phyloP scores from a whole-genome alignment of 2,888 invertebrate genomes.

The Ochropleura leucogaster region DNA sequence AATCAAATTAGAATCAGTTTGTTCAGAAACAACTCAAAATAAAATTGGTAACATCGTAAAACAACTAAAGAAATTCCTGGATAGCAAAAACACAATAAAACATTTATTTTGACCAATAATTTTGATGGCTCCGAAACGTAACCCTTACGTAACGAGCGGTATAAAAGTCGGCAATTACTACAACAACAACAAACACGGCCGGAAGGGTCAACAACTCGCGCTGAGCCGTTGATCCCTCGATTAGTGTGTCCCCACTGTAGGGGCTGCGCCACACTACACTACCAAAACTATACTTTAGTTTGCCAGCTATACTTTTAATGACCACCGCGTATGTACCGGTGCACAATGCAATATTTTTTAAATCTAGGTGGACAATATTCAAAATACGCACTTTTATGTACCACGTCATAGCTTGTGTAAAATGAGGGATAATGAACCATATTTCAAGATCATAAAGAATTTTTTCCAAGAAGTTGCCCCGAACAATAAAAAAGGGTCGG shows the following conservation, averaged over 20 bases:
- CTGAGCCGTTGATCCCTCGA: constrained; percentile 35
- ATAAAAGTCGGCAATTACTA: constrained; percentile 50
- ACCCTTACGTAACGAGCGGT: constrained; percentile 37
- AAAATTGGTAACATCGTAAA: neutral
- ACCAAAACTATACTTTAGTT: constrained; percentile 16
- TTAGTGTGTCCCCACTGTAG: constrained; percentile 35
- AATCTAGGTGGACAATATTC: no score
- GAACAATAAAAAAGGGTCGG: no score
- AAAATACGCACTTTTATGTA: no score
- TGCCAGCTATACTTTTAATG: neutral
- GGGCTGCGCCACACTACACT: constrained; percentile 1
- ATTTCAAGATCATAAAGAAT: no score
- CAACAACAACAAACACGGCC: constrained; percentile 35
- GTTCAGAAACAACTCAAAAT: neutral
- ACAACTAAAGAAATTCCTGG: neutral
- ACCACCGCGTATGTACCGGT: neutral
- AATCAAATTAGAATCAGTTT: neutral
- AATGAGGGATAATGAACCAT: no score
- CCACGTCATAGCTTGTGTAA: no score
- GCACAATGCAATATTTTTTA: no score
- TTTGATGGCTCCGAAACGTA: constrained; percentile 16
- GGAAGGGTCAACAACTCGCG: constrained; percentile 45
- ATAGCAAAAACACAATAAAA: constrained; percentile 20
- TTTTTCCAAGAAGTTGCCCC: no score
- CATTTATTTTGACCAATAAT: constrained; percentile 18